phyloP scores from a whole-genome alignment of 2,113 vertebrate species.

The Otus sunia region DNA sequence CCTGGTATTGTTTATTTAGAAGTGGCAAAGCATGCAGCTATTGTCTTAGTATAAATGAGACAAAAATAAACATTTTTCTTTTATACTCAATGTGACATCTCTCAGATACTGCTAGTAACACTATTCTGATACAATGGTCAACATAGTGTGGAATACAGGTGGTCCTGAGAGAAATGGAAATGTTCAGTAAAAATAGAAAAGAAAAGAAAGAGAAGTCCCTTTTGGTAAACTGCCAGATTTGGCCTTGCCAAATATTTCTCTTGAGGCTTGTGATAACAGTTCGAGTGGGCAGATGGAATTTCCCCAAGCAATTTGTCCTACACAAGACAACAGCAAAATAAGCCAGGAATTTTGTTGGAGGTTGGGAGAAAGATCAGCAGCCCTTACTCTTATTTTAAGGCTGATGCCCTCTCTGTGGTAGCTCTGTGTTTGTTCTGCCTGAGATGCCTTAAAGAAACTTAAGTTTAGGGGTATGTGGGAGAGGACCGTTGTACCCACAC shows the following conservation, averaged over 20 bases:
- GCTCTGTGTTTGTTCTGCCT: not conserved
- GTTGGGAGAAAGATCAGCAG: not conserved
- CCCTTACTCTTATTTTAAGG: not conserved
- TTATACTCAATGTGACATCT: not conserved
- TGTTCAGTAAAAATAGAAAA: not conserved
- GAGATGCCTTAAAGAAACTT: not conserved
- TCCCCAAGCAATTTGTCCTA: not conserved
- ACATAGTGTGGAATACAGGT: not conserved
- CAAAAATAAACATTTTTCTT: not conserved
- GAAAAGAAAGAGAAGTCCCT: fast-evolving
- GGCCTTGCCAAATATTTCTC: not conserved
- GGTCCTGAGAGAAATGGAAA: not conserved
- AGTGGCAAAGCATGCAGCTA: not conserved
- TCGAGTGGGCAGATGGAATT: not conserved
- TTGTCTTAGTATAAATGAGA: not conserved
- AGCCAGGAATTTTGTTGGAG: not conserved
- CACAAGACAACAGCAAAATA: not conserved
- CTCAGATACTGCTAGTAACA: not conserved
- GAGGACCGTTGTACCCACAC: fast-evolving
- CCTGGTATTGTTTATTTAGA: not conserved
- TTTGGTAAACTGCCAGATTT: not conserved
- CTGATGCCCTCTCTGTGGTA: not conserved
- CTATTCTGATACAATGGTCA: not conserved
- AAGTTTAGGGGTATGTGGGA: not conserved
- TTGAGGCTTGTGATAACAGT: not conserved